phyloP scores from a whole-genome alignment of 2,888 invertebrate species.

The Fissipunctia ypsillon region DNA sequence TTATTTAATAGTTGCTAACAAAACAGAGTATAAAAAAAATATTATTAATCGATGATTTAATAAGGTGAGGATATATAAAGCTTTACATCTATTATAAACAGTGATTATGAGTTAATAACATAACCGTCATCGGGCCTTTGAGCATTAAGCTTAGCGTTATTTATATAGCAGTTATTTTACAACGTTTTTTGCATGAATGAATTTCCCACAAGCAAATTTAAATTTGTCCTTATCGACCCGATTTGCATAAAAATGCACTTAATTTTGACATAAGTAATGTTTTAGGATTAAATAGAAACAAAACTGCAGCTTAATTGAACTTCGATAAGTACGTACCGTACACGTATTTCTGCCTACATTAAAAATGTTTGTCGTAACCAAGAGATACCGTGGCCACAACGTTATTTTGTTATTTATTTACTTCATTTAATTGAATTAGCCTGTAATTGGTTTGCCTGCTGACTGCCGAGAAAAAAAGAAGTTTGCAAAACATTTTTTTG shows the following conservation, averaged over 20 bases:
- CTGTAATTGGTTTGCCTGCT: slow-evolving; percentile 50
- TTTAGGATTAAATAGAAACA: slow-evolving; percentile 62
- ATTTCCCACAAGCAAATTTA: slow-evolving; percentile 54
- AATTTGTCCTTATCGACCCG: slow-evolving; percentile 58
- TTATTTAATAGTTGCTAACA: too few species aligned
- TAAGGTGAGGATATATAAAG: neutral
- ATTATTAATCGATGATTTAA: neutral
- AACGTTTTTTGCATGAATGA: slow-evolving; percentile 61
- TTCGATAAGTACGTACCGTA: slow-evolving; percentile 49
- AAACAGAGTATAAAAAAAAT: neutral
- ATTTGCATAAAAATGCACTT: slow-evolving; percentile 69
- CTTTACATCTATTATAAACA: neutral
- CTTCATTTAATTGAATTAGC: slow-evolving; percentile 59
- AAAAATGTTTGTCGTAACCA: slow-evolving; percentile 49
- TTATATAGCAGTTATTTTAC: slow-evolving; percentile 22
- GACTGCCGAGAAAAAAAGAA: slow-evolving; percentile 36
- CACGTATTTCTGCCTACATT: slow-evolving; percentile 45
- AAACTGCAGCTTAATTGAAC: slow-evolving; percentile 64
- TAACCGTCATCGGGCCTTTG: slow-evolving; percentile 27
- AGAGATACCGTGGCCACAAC: slow-evolving; percentile 35
- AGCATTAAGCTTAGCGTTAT: slow-evolving; percentile 28
- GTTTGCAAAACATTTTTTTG: slow-evolving; percentile 51
- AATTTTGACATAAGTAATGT: slow-evolving; percentile 65
- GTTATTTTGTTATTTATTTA: slow-evolving; percentile 49
- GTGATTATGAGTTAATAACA: slow-evolving; percentile 17